Evolutionary conservation across 2,888 invertebrate genomes (phyloP), one percentile per base, ranked within the genome.

Genomic region (Ptilodon capucinus): DNA sequence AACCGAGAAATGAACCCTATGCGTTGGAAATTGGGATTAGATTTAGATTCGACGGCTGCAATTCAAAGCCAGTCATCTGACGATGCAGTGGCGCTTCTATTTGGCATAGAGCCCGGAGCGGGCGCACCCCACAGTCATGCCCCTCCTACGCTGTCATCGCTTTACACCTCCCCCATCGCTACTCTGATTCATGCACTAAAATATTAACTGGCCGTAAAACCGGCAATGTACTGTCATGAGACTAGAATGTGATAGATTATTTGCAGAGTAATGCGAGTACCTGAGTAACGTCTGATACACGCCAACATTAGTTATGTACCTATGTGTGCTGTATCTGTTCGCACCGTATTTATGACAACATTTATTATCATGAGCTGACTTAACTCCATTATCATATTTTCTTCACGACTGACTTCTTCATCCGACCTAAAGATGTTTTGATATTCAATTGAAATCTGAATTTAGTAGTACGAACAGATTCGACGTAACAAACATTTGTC

Each of bases 81-180:
- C 76, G 76, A 63, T 84, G 86, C 84, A 84, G 82, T 83, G 88
- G 89, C 88, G 88, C 88, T 86, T 78, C 73, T 78, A 74, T 71
- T 87, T 89, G 89, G 89, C 89, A 81, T 69, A 60, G 57, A 79
- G 88, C 89, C 89, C 84, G 78, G 57, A 73, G 73, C 72, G 66
- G 74, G 76, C 78, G 72, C 79, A 79, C 79, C 80, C 78, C 65
- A 72, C 70, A 66, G 69, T 60, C 71, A 66, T 64, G 72, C 77
- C 74, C 76, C 75, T 64, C 80, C 81, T 72, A 79, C 78, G 78
- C 68, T 69, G 58, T 74, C 76, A 74, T 76, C 78, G 72, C 70
- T 71, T 76, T 67, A 75, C 79, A 74, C 77, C 76, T 79, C 74
- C 73, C 64, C 71, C 73, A 76, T 77, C 66, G 76, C 81, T 71